Evolutionary conservation across 2,888 invertebrate species (phyloP).

Genomic region (Phytoseiulus persimilis): DNA sequence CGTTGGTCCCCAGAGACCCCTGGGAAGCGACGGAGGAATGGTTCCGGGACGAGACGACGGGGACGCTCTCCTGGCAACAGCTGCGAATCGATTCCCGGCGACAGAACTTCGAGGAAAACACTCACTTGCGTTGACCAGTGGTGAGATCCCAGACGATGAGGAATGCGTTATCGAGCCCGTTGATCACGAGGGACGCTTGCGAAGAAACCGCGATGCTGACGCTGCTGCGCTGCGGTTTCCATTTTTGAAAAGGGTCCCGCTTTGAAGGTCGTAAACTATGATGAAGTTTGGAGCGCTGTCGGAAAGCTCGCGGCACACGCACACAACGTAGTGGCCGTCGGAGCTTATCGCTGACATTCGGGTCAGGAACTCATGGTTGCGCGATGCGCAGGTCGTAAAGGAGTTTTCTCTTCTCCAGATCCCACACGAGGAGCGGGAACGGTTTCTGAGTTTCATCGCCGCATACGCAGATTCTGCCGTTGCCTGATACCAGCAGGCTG

Average conservation of each 20-base stretch:
- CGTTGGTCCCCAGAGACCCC: neutral
- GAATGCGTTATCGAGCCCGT: conserved; percentile 70
- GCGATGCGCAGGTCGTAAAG: conserved; percentile 77
- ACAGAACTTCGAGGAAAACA: neutral
- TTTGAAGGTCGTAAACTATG: conserved; percentile 79
- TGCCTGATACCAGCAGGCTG: conserved; percentile 74
- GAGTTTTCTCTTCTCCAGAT: conserved; percentile 69
- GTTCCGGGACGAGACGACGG: too few relatives aligned
- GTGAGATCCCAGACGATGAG: conserved; percentile 77
- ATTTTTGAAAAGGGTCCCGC: conserved; percentile 82
- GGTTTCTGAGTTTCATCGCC: conserved; percentile 88
- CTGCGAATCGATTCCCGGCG: neutral
- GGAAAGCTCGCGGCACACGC: conserved; percentile 53
- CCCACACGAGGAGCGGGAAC: conserved; percentile 80
- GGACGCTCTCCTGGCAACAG: too few relatives aligned
- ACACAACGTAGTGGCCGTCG: conserved; percentile 62
- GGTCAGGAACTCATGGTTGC: conserved; percentile 78
- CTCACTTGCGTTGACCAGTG: conserved; percentile 57
- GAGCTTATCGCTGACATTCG: conserved; percentile 72
- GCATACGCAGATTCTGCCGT: conserved; percentile 76
- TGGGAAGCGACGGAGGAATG: neutral
- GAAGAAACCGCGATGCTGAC: conserved; percentile 77
- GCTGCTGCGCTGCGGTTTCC: conserved; percentile 76
- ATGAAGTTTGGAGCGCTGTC: conserved; percentile 75
- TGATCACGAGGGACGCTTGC: conserved; percentile 70